These are phyloP conservation scores for Drosophila oshimai DNA, from an alignment of 1,140 invertebrate genomes.

Conservation along the genomic window DNA sequence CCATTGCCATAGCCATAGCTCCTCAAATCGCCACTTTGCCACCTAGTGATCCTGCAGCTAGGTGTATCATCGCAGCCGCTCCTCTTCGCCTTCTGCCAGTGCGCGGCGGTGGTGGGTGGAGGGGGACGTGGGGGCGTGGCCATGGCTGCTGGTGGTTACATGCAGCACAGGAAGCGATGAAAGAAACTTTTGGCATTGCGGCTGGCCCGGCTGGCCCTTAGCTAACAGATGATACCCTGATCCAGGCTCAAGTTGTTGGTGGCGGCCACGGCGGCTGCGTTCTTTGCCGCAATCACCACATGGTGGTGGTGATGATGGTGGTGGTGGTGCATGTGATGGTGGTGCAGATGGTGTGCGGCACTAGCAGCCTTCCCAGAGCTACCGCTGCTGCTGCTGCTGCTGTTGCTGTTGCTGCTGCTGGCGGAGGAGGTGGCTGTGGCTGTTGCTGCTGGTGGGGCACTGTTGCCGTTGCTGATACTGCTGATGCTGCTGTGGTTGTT, in stretches of 20 bases:
- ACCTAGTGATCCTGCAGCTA: constrained; percentile 15
- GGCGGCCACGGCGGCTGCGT: constrained; percentile 55
- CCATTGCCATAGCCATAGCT: background rate
- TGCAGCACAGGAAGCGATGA: constrained; percentile 82
- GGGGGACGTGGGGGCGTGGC: background rate
- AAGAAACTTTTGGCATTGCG: constrained; percentile 83
- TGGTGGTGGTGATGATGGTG: constrained; percentile 71
- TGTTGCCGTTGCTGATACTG: no score
- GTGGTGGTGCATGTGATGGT: constrained; percentile 69
- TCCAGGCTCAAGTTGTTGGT: constrained; percentile 78
- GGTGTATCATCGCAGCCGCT: background rate
- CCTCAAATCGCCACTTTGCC: background rate
- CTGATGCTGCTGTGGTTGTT: constrained; percentile 2
- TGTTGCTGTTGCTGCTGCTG: constrained; percentile 1
- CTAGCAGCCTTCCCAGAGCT: constrained; percentile 29
- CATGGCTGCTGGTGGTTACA: constrained; percentile 57
- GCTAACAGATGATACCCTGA: constrained; percentile 83
- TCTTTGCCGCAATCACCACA: constrained; percentile 68
- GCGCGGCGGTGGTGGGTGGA: constrained; percentile 16
- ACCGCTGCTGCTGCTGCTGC: constrained; percentile 5
- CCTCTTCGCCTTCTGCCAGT: background rate
- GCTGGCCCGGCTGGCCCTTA: constrained; percentile 80
- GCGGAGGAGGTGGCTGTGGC: constrained; percentile 8
- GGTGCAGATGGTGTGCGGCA: constrained; percentile 56
- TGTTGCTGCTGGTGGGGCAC: background rate